Base-by-base conservation (phyloP, 2,888 invertebrate genomes). In the Nudaria mundana region DNA sequence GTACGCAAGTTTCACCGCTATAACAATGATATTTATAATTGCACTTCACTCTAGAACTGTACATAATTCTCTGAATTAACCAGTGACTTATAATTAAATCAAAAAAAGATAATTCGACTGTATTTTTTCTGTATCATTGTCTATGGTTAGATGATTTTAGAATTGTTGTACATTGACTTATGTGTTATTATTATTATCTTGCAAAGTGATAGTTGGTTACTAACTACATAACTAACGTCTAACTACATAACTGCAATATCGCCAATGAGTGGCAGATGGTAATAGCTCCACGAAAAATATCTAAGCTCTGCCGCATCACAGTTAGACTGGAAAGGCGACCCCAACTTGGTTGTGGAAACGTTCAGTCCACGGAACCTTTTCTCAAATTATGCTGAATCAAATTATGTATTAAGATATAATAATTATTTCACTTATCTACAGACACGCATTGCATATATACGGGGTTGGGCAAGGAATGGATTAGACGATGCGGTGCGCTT, bases 401-500 rank as follows among this genome's bases (percentile, higher is more conserved):
- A 23, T 39, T 28, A 32, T 5, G 18, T 22, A 39, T 15, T 28
- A 6, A 16, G 7, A 33, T 33, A 39, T 35, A 26, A 36, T 31
- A 36, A 22, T 35, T 6, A 34, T 78, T 79, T 79, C 80, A 82
- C 80, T 81, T 81, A 34, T 15, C 25, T 25, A 76, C 76, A 71
- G 73, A 72, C 71, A 63, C 69, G 28, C 31, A 24, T 48, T 55
- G 60, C 63, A 59, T 61, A 55, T 50, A 18, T 45, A 44, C 38
- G 37, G 40, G 49, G 40, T 30, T 29, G 44, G 40, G 30, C 48
- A 63, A 48, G 60, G 40, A 55, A 46, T 33, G 37, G 20, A 40
- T 28, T 13, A n/a, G n/a, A n/a, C n/a, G n/a, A n/a, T n/a, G 56
- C 55, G 81, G 80, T 67, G 51, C 53, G 71, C 82, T 84, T 86